These are phyloP conservation scores for Psylliodes chrysocephalus DNA, from an alignment of 2,888 invertebrate species.

Conservation along the genomic window DNA sequence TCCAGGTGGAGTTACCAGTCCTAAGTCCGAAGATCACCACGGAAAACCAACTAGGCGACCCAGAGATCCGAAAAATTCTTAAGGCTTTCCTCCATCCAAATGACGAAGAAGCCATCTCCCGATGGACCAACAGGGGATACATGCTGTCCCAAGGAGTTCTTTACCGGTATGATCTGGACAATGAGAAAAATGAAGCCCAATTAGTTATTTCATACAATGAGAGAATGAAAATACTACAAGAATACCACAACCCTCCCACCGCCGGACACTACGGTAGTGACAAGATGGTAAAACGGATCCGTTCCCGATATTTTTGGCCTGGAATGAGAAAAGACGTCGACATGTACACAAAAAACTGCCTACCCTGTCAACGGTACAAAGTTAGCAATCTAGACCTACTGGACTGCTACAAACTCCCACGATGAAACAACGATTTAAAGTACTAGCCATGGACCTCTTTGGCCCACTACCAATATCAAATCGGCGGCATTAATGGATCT, in stretches of 20 bases:
- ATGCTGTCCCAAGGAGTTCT: conserved; percentile 41
- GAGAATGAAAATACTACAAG: conserved; percentile 15
- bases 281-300: conserved; percentile 42
- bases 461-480: conserved; percentile 38
- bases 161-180: conserved; percentile 37
- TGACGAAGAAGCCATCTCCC: too few relatives aligned
- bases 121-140: conserved; percentile 41
- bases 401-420: conserved; percentile 40
- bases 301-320: conserved; percentile 19
- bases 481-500: conserved; percentile 14
- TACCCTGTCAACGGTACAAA: conserved; percentile 40
- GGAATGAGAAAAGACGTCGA: conserved; percentile 36
- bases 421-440: conserved; percentile 43
- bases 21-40: background rate
- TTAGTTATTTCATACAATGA: conserved; percentile 39
- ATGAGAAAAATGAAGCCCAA: conserved; percentile 46
- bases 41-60: background rate
- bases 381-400: conserved; percentile 33
- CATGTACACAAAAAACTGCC: conserved; percentile 25
- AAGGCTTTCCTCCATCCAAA: conserved; percentile 33
- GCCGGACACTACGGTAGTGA: conserved; percentile 29
- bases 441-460: conserved; percentile 42
- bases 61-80: background rate
- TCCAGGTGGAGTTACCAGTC: background rate
- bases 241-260: conserved; percentile 25